A percentile compares a stretch with the other conserved stretches of the same genome.
phyloP scores from a whole-genome alignment of 2,797 vertebrate genomes.

The Girardinus metallicus region DNA sequence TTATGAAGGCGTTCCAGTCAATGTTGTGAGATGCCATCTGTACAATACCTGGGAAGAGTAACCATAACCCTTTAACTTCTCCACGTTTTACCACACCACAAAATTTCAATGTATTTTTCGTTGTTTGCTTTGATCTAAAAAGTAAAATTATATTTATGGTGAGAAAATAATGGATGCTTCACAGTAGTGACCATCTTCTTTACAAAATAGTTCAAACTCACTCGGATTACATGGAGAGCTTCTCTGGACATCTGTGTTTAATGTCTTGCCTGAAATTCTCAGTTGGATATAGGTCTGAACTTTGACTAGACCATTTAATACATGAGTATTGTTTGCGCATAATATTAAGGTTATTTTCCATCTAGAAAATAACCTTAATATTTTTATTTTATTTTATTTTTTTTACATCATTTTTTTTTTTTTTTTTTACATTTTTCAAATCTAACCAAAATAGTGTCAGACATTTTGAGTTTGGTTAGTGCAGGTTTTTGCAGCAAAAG shows the following conservation, averaged over 20 bases:
- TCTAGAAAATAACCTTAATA: no score
- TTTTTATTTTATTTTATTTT: no score
- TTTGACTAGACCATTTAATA: neutral
- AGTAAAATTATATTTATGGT: neutral
- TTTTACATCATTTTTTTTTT: no score
- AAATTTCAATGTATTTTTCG: neutral
- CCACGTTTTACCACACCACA: neutral
- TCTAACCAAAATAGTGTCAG: neutral
- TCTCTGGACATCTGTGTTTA: neutral
- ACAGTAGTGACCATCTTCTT: neutral
- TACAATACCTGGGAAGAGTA: neutral
- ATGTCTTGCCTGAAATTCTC: neutral
- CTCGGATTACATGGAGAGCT: neutral
- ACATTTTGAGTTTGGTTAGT: neutral
- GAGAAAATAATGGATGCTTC: neutral
- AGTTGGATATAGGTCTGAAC: neutral
- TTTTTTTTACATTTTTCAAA: neutral
- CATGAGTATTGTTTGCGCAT: neutral
- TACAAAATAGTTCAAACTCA: neutral
- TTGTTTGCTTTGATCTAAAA: neutral
- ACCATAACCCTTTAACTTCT: neutral
- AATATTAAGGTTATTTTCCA: neutral
- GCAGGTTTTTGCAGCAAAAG: neutral
- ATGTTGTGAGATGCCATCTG: constrained; percentile 6
- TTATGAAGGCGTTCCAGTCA: constrained; percentile 9